phyloP scores from a whole-genome alignment of 2,888 invertebrate genomes.

The Conchocele bisecta region DNA sequence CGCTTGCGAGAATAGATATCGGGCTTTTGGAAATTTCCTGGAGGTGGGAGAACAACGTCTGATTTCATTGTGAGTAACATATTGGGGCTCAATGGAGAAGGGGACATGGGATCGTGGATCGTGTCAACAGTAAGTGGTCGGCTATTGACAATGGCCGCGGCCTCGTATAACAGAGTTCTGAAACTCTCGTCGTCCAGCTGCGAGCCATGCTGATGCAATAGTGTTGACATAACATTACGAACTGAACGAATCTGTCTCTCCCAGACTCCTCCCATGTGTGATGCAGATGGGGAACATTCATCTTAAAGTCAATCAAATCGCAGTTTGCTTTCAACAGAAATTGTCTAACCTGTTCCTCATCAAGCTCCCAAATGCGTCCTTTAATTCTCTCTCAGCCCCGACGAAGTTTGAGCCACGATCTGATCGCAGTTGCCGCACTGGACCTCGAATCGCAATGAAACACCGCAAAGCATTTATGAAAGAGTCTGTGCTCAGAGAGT shows the following conservation, averaged over 20 bases:
- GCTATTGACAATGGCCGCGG: conserved; percentile 13
- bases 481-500: conserved; percentile 29
- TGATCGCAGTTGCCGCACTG: conserved; percentile 36
- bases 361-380: conserved; percentile 1
- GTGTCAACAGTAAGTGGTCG: conserved; percentile 41
- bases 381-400: conserved; percentile 42
- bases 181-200: conserved; percentile 42
- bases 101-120: conserved; percentile 19
- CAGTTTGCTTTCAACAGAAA: conserved; percentile 17
- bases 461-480: conserved; percentile 40
- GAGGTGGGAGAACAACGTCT: conserved; percentile 36
- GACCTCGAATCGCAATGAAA: conserved; percentile 28
- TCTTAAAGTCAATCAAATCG: conserved; percentile 37
- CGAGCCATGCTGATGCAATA: conserved; percentile 20
- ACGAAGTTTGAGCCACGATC: conserved; percentile 55
- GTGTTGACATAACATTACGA: conserved; percentile 49
- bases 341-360: conserved; percentile 6
- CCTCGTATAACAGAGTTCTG: conserved; percentile 51
- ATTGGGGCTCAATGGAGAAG: conserved; percentile 19
- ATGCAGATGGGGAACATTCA: conserved; percentile 63
- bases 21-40: conserved; percentile 37
- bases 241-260: conserved; percentile 64
- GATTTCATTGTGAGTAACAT: conserved; percentile 1
- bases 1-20: conserved; percentile 43
- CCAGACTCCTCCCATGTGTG: conserved; percentile 67